phyloP scores from a whole-genome alignment of 2,888 invertebrate genomes.

The Mythimna ferrago region DNA sequence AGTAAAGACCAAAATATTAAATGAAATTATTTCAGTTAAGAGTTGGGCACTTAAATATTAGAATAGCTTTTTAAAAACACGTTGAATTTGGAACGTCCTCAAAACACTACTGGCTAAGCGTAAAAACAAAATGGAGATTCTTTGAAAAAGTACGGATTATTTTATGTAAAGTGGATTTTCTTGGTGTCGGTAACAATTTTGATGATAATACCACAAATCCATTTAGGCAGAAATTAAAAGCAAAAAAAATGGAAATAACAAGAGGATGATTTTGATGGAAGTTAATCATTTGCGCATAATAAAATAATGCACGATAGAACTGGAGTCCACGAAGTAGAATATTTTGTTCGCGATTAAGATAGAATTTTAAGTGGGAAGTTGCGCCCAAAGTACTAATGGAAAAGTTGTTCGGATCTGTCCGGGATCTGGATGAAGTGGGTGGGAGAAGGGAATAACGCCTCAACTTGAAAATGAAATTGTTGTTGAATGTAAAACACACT shows the following conservation, averaged over 20 bases:
- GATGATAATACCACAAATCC: conserved; percentile 34
- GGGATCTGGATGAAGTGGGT: conserved; percentile 72
- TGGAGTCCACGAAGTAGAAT: conserved; percentile 72
- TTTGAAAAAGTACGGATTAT: conserved; percentile 11
- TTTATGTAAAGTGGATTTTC: conserved; percentile 33
- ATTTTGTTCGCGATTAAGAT: conserved; percentile 81
- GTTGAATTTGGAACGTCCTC: conserved; percentile 27
- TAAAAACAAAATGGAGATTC: conserved; percentile 25
- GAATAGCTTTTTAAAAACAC: conserved; percentile 37
- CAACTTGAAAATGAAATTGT: conserved; percentile 73
- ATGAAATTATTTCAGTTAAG: conserved; percentile 42
- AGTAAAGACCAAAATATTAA: conserved; percentile 18
- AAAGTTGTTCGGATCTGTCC: conserved; percentile 78
- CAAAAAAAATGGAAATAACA: conserved; percentile 58
- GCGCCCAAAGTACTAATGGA: conserved; percentile 79
- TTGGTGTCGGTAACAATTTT: conserved; percentile 23
- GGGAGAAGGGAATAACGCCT: conserved; percentile 73
- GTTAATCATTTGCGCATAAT: conserved; percentile 73
- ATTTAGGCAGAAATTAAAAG: conserved; percentile 50
- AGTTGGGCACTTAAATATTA: conserved; percentile 44
- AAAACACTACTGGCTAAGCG: conserved; percentile 17
- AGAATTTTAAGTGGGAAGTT: conserved; percentile 83
- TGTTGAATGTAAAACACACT: conserved; percentile 77
- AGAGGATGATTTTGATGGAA: conserved; percentile 67
- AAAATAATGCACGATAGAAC: conserved; percentile 71